Percentiles rank a stretch among this genome's conserved stretches.
Evolutionary conservation across 92 coral and sea anemone genomes (phyloP).

Genomic region (Zoanthus gigantus): DNA sequence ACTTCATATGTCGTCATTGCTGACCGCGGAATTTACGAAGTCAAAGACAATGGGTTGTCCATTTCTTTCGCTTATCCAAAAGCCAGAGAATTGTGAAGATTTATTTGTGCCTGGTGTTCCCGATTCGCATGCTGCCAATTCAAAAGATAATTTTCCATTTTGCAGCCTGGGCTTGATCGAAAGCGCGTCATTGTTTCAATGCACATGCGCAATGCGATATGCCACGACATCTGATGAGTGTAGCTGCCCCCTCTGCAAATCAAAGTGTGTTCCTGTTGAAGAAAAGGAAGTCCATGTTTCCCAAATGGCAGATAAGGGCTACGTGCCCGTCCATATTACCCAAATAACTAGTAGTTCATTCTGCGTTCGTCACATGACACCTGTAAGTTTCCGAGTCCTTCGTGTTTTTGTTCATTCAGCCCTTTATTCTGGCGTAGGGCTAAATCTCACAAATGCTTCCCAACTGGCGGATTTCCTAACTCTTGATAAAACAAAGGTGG

Average conservation of each 20-base stretch:
- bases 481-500: slow-evolving; percentile 31
- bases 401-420: slow-evolving; percentile 83
- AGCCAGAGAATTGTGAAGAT: slow-evolving; percentile 47
- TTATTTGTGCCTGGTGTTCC: slow-evolving; percentile 27
- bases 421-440: slow-evolving; percentile 79
- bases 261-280: slow-evolving; percentile 20
- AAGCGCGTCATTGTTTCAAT: neutral
- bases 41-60: slow-evolving; percentile 16
- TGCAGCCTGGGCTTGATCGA: slow-evolving; percentile 3
- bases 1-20: slow-evolving; percentile 75
- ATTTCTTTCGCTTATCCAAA: slow-evolving; percentile 52
- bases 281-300: neutral
- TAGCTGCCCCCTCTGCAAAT: slow-evolving; percentile 34
- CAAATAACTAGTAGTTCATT: slow-evolving; percentile 28
- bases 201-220: slow-evolving; percentile 29
- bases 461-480: slow-evolving; percentile 54
- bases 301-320: slow-evolving; percentile 43
- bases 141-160: neutral
- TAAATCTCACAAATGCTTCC: slow-evolving; percentile 55
- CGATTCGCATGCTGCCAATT: too few species aligned
- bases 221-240: slow-evolving; percentile 16
- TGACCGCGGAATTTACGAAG: slow-evolving; percentile 57
- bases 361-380: slow-evolving; percentile 66
- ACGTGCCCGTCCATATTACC: slow-evolving; percentile 24
- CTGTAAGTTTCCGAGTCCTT: slow-evolving; percentile 82